Base-by-base conservation (phyloP, 2,113 vertebrate species). In the Sakesphorus luctuosus region DNA sequence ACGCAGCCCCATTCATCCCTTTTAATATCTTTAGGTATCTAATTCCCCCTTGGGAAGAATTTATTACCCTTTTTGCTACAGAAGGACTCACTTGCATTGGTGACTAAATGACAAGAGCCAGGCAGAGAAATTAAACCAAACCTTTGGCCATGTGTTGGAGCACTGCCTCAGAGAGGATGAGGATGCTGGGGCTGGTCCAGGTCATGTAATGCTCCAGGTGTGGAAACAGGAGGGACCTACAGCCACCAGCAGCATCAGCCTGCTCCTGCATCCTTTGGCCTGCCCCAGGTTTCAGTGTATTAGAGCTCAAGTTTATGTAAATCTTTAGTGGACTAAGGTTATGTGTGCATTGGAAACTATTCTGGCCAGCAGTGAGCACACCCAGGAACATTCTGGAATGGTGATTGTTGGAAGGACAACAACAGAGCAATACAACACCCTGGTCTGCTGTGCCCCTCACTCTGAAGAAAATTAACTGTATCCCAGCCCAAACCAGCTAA, bases 121-220 rank as follows among this genome's bases (percentile, higher is more conserved):
- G 43, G 56, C 75, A 56, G n/a, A 25, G 29, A 44, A 65, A 21
- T n/a, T 14, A 25, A 21, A 15, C 10, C n/a, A 47, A 13, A 18
- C 23, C 3, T 15, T 18, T 31, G 58, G 33, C 50, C 6, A 19
- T 8, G 33, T 40, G 31, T 26, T 25, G 55, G 65, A 40, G n/a
- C 1, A 2, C 58, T 78, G 56, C 25, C 49, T 5, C 18, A 7
- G 33, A 31, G 62, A 33, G 29, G 23, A 29, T 44, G 44, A 43
- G 10, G 6, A 4, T 6, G 6, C 10, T 35, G 46, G 2, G 0
- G 38, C 29, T 68, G 29, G 8, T 15, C 69, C 25, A 2, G n/a
- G 47, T 20, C 55, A 1, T 3, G 23, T 35, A 16, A 26, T 69
- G 20, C 69, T 66, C 52, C 29, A 26, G 50, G 19, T 11, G 0